Evolutionary conservation across 2,888 invertebrate species (phyloP).

Genomic region (Nemurella pictetii): DNA sequence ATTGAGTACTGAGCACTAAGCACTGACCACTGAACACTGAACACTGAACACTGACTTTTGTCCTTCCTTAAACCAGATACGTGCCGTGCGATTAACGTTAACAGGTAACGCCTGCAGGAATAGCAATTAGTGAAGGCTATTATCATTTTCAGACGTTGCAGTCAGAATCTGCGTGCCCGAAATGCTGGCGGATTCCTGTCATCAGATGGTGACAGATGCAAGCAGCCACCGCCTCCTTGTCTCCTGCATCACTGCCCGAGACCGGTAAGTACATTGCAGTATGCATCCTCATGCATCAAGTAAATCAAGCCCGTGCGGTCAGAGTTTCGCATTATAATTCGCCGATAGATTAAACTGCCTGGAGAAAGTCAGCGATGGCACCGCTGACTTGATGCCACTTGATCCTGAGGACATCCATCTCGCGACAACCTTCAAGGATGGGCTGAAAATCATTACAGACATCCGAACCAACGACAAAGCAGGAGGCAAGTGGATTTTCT

Average conservation of each 20-base stretch:
- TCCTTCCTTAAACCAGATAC: too few species aligned
- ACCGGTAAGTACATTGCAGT: not conserved
- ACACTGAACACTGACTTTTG: too few species aligned
- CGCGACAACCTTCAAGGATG: conserved; percentile 57
- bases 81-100: too few species aligned
- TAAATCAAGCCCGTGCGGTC: too few species aligned
- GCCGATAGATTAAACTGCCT: not conserved
- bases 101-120: too few species aligned
- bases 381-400: conserved; percentile 79
- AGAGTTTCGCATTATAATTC: too few species aligned
- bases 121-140: too few species aligned
- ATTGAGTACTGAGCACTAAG: too few species aligned
- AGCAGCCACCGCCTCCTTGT: not conserved
- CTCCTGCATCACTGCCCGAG: not conserved
- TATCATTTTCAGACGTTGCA: too few species aligned
- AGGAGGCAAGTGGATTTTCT: too few species aligned
- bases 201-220: not conserved
- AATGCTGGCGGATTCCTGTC: not conserved
- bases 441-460: not conserved
- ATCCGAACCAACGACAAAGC: not conserved
- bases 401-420: conserved; percentile 90
- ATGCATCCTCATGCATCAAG: too few species aligned
- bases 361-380: not conserved
- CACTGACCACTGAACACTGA: too few species aligned
- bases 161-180: not conserved